These are phyloP conservation scores for Petrocephalus schoutedeni DNA, from an alignment of 2,797 vertebrate species.

Conservation along the genomic window DNA sequence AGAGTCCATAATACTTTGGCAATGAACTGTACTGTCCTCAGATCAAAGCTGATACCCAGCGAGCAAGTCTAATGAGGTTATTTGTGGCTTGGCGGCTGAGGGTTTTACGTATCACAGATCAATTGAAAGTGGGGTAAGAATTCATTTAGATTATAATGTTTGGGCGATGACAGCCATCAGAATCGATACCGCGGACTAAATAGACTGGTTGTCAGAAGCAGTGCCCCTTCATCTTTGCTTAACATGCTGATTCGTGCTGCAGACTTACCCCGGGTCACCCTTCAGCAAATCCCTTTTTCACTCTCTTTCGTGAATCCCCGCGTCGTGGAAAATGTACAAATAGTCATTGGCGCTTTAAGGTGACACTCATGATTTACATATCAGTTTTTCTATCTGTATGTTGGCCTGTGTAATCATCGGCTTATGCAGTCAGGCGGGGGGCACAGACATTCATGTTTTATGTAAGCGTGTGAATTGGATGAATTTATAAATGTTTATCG, in stretches of 20 bases:
- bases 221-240: neutral
- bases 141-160: constrained; percentile 26
- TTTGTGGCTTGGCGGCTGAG: constrained; percentile 4
- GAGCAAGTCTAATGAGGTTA: constrained; percentile 16
- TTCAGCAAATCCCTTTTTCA: neutral
- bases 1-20: neutral
- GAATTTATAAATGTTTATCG: neutral
- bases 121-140: constrained; percentile 14
- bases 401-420: neutral
- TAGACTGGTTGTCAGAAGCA: neutral
- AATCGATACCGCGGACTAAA: constrained; percentile 1
- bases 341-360: neutral
- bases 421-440: neutral
- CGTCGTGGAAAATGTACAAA: neutral
- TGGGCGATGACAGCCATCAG: neutral
- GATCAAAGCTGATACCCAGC: constrained; percentile 19
- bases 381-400: constrained; percentile 11
- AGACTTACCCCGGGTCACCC: neutral
- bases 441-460: neutral
- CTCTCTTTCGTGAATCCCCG: neutral
- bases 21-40: constrained; percentile 15
- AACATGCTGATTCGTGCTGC: neutral
- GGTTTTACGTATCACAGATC: constrained; percentile 13
- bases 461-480: neutral
- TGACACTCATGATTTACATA: neutral